Evolutionary conservation across 2,888 invertebrate species (phyloP).

Genomic region (Argyresthia goedartella): DNA sequence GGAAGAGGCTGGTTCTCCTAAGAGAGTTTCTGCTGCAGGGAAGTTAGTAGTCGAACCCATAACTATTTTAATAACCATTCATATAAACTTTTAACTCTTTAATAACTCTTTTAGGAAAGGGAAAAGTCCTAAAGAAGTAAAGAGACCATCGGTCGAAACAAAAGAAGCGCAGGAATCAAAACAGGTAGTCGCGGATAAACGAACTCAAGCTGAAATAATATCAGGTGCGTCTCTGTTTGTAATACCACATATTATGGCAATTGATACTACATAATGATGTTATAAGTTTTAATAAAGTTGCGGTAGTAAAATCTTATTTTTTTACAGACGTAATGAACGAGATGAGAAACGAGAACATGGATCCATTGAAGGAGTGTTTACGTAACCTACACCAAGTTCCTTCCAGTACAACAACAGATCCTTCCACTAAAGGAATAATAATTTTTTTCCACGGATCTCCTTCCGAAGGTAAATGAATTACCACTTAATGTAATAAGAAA

Average conservation of each 20-base stretch:
- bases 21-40: too few species aligned
- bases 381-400: constrained; percentile 21
- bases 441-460: constrained; percentile 54
- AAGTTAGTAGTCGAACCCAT: too few species aligned
- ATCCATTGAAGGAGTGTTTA: constrained; percentile 43
- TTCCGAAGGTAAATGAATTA: constrained; percentile 37
- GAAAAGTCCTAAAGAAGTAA: not conserved
- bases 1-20: too few species aligned
- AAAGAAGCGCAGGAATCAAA: not conserved
- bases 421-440: constrained; percentile 40
- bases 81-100: too few species aligned
- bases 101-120: not conserved
- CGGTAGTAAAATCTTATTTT: too few species aligned
- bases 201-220: constrained; percentile 36
- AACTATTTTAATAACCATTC: too few species aligned
- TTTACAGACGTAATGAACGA: constrained; percentile 39
- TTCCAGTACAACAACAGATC: constrained; percentile 19
- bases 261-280: too few species aligned
- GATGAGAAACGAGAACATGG: constrained; percentile 34
- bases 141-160: not conserved
- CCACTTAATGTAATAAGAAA: too few species aligned
- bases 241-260: too few species aligned
- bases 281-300: too few species aligned
- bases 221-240: constrained; percentile 25
- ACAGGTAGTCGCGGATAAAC: not conserved